These are phyloP conservation scores for Loris lydekkerianus DNA, from an alignment of 2,797 vertebrate genomes.

Conservation along the genomic window DNA sequence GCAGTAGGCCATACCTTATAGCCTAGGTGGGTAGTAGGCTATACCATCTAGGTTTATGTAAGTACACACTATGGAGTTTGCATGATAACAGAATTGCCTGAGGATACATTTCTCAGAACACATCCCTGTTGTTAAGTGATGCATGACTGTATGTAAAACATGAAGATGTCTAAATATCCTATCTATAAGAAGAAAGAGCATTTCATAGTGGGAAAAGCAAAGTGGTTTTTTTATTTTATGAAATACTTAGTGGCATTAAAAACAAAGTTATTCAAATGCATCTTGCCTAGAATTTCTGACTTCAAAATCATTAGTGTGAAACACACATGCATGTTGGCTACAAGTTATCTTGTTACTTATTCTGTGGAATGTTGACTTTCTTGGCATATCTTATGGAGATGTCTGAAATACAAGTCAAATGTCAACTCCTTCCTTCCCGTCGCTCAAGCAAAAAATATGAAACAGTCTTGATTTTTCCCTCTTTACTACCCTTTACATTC, in stretches of 20 bases:
- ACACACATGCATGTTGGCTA: background rate
- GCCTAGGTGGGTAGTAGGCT: background rate
- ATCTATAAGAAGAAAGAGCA: background rate
- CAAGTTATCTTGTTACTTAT: background rate
- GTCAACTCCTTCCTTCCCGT: background rate
- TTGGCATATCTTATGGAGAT: background rate
- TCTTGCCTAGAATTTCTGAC: background rate
- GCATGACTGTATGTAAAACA: background rate
- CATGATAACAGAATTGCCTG: background rate
- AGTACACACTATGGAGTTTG: background rate
- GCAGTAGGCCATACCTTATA: background rate
- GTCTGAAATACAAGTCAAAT: background rate
- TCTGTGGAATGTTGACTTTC: background rate
- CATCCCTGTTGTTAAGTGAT: background rate
- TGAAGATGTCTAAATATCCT: constrained; percentile 4
- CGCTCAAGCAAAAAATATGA: background rate
- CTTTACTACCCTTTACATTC: background rate
- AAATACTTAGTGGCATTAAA: background rate
- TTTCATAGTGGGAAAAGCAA: constrained; percentile 15
- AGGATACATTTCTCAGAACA: background rate
- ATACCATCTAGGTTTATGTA: background rate
- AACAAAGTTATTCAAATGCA: background rate
- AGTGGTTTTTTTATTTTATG: constrained; percentile 48
- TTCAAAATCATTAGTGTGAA: constrained; percentile 32
- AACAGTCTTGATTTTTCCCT: background rate